Evolutionary conservation across 2,888 invertebrate species (phyloP).

Genomic region (Meandrusa payeni): DNA sequence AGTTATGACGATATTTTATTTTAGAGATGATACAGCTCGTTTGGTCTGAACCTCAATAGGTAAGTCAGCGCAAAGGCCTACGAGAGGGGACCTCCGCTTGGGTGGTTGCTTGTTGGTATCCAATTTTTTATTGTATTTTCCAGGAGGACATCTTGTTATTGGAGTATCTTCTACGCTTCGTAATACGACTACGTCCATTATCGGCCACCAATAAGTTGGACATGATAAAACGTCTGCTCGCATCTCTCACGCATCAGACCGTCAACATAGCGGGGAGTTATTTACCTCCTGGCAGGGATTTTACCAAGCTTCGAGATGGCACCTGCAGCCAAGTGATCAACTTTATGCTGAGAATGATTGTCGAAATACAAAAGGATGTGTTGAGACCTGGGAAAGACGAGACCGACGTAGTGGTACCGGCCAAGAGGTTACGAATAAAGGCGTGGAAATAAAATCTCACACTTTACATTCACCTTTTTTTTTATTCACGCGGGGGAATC

Average conservation of each 20-base stretch:
- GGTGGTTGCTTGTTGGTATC: too few species aligned
- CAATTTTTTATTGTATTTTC: constrained; percentile 40
- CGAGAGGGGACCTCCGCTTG: too few species aligned
- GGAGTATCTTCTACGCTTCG: constrained; percentile 87
- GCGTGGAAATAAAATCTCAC: constrained; percentile 73
- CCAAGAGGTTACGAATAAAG: constrained; percentile 57
- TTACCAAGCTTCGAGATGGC: constrained; percentile 78
- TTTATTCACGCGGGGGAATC: too few species aligned
- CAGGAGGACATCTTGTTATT: constrained; percentile 84
- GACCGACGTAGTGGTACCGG: constrained; percentile 58
- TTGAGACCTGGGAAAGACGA: constrained; percentile 61
- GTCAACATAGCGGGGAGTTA: constrained; percentile 56
- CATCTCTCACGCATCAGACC: constrained; percentile 85
- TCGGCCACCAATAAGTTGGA: constrained; percentile 80
- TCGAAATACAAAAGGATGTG: constrained; percentile 73
- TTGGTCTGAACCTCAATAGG: too few species aligned
- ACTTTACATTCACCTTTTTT: too few species aligned
- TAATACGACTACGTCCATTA: constrained; percentile 84
- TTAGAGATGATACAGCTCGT: too few species aligned
- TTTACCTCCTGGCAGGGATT: constrained; percentile 63
- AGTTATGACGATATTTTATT: too few species aligned
- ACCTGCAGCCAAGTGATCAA: constrained; percentile 75
- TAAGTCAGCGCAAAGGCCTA: too few species aligned
- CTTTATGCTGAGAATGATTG: constrained; percentile 73
- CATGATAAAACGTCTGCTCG: constrained; percentile 83